Evolutionary conservation across 2,113 vertebrate species (phyloP).

Genomic region (Ranitomeya variabilis): DNA sequence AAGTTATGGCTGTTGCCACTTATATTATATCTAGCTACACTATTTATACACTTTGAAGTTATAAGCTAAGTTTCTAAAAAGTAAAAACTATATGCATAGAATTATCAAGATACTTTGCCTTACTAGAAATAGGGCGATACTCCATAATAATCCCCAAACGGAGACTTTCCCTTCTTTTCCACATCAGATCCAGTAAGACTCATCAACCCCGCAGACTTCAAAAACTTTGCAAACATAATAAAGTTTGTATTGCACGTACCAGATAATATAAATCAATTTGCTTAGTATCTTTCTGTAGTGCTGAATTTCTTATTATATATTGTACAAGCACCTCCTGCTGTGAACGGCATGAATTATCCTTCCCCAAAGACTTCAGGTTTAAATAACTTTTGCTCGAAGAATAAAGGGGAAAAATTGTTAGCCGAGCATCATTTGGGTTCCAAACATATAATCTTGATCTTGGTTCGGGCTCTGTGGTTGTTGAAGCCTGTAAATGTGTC

Average conservation of each 20-base stretch:
- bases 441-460: not conserved
- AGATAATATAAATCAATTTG: slow-evolving; percentile 60
- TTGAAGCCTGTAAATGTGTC: not conserved
- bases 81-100: no score
- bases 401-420: slow-evolving; percentile 57
- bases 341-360: slow-evolving; percentile 1
- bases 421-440: not conserved
- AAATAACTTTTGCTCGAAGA: slow-evolving; percentile 63
- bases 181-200: no score
- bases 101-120: no score
- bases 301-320: slow-evolving; percentile 47
- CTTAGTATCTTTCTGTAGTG: slow-evolving; percentile 1
- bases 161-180: no score
- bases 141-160: no score
- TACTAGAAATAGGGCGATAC: no score
- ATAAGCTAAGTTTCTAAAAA: no score
- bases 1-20: no score
- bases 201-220: no score
- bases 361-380: slow-evolving; percentile 56
- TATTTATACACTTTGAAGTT: no score
- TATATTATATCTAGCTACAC: no score
- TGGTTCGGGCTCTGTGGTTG: not conserved
- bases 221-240: not conserved
- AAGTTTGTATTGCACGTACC: slow-evolving; percentile 47
- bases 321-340: slow-evolving; percentile 55